Evolutionary conservation across 2,113 vertebrate species (phyloP).

Genomic region (Apistogramma diplotaenia): DNA sequence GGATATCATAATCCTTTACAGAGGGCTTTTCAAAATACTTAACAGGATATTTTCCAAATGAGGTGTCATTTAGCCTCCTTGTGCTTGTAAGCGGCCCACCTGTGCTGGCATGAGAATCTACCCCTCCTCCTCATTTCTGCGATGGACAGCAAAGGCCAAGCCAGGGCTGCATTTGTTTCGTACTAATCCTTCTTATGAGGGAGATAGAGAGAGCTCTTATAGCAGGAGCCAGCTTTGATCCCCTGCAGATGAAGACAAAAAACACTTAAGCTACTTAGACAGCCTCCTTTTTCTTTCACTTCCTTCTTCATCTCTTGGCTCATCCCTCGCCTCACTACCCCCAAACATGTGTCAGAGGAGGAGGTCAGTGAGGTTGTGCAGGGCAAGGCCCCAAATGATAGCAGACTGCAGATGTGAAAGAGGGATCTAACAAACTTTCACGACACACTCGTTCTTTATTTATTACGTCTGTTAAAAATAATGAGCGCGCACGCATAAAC

Average conservation of each 20-base stretch:
- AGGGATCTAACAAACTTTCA: background rate
- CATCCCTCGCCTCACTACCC: slow-evolving; percentile 38
- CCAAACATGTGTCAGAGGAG: slow-evolving; percentile 24
- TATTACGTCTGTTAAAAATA: background rate
- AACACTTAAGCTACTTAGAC: slow-evolving; percentile 67
- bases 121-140: slow-evolving; percentile 21
- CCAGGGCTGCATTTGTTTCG: slow-evolving; percentile 46
- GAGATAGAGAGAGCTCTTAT: slow-evolving; percentile 55
- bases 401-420: background rate
- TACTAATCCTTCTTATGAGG: slow-evolving; percentile 66
- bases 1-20: slow-evolving; percentile 18
- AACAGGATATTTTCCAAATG: slow-evolving; percentile 46
- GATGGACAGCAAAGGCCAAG: background rate
- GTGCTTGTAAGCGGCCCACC: slow-evolving; percentile 29
- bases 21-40: slow-evolving; percentile 31
- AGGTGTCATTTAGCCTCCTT: slow-evolving; percentile 19
- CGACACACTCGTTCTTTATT: background rate
- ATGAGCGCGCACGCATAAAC: background rate
- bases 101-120: slow-evolving; percentile 24
- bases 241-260: slow-evolving; percentile 63
- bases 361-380: slow-evolving; percentile 55
- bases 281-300: slow-evolving; percentile 53
- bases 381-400: slow-evolving; percentile 6
- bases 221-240: slow-evolving; percentile 66
- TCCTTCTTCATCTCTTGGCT: slow-evolving; percentile 54